phyloP scores from a whole-genome alignment of 1,140 invertebrate species.

The Ooceraea biroi region DNA sequence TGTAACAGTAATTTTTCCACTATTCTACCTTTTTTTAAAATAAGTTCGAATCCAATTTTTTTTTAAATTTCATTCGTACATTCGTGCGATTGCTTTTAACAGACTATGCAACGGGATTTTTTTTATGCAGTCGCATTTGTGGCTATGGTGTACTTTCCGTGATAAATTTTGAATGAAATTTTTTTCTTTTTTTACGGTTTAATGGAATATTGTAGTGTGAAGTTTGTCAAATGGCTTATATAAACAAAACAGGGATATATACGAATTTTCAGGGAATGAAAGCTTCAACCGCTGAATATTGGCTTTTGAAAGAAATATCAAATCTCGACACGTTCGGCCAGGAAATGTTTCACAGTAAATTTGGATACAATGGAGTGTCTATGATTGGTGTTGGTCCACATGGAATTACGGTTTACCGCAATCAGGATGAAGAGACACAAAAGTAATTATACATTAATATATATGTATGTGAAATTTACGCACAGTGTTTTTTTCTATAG shows the following conservation, averaged over 20 bases:
- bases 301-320: conserved; percentile 92
- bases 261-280: conserved; percentile 86
- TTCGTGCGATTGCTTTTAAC: not conserved
- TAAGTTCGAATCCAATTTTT: no score
- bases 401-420: conserved; percentile 91
- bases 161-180: conserved; percentile 6
- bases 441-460: conserved; percentile 84
- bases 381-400: conserved; percentile 92
- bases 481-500: no score
- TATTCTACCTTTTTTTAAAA: no score
- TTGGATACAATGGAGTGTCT: conserved; percentile 81
- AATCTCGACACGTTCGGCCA: conserved; percentile 93
- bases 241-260: not conserved
- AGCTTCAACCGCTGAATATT: conserved; percentile 90
- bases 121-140: not conserved
- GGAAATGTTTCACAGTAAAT: conserved; percentile 92
- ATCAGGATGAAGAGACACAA: conserved; percentile 88
- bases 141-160: not conserved
- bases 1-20: no score
- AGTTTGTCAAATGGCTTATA: not conserved
- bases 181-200: not conserved
- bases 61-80: no score
- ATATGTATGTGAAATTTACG: not conserved
- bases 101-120: conserved; percentile 1
- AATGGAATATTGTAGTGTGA: not conserved